Conservation (phyloP, 2,113 vertebrate genomes). For the Stegostoma tigrinum region DNA sequence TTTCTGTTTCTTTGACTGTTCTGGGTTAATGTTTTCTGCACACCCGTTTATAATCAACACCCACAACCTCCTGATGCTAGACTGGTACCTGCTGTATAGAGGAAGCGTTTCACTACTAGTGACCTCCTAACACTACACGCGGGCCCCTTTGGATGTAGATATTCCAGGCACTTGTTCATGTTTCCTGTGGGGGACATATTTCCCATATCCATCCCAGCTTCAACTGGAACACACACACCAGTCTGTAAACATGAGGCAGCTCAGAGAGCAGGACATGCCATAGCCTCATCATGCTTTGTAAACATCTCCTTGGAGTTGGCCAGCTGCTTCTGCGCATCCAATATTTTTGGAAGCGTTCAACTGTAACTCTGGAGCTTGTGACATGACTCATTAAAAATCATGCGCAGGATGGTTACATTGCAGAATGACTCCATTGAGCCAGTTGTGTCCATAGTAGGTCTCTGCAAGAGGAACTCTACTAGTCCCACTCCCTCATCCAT, state of each 20-base stretch:
- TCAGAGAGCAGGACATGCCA: neutral
- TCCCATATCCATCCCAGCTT: neutral
- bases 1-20: neutral
- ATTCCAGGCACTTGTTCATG: neutral
- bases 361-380: neutral
- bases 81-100: neutral
- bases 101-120: neutral
- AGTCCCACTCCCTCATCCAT: neutral
- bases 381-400: neutral
- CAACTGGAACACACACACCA: neutral
- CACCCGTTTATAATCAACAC: neutral
- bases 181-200: neutral
- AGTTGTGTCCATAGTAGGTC: neutral
- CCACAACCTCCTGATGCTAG: neutral
- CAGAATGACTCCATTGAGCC: neutral
- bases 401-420: neutral
- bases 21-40: neutral
- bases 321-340: neutral
- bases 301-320: neutral
- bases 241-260: neutral
- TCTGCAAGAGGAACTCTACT: neutral
- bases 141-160: neutral
- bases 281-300: neutral
- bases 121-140: neutral
- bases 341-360: neutral